Evolutionary conservation across 2,888 invertebrate species (phyloP).

Genomic region (Sarcophaga carnaria): DNA sequence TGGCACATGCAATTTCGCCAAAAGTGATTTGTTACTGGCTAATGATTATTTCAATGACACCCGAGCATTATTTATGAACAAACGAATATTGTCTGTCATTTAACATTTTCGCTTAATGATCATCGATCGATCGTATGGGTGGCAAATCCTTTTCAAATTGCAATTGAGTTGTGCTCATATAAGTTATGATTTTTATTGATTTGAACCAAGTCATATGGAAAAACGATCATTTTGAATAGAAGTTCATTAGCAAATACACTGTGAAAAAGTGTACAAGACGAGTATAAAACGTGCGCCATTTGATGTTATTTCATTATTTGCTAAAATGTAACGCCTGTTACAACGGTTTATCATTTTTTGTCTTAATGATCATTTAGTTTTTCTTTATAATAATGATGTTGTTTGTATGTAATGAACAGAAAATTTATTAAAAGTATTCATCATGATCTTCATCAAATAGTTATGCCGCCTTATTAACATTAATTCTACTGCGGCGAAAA

Average conservation of each 20-base stretch:
- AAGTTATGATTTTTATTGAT: not conserved
- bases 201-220: not conserved
- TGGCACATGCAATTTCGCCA: not conserved
- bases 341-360: no score
- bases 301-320: no score
- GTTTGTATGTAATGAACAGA: slow-evolving; percentile 53
- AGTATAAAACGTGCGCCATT: not conserved
- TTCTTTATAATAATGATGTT: slow-evolving; percentile 9
- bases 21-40: slow-evolving; percentile 23
- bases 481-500: slow-evolving; percentile 59
- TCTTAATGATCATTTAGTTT: not conserved
- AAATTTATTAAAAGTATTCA: slow-evolving; percentile 22
- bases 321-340: no score
- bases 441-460: slow-evolving; percentile 53
- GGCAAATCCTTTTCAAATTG: slow-evolving; percentile 30
- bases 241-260: not conserved
- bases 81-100: not conserved
- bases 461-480: slow-evolving; percentile 68
- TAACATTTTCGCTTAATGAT: slow-evolving; percentile 54
- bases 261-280: not conserved
- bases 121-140: slow-evolving; percentile 33
- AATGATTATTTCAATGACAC: slow-evolving; percentile 45
- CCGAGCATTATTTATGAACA: slow-evolving; percentile 17
- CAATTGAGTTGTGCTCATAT: not conserved
- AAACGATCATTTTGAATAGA: not conserved